Conservation (phyloP, 2,113 vertebrate species). For the Bos indicus region DNA sequence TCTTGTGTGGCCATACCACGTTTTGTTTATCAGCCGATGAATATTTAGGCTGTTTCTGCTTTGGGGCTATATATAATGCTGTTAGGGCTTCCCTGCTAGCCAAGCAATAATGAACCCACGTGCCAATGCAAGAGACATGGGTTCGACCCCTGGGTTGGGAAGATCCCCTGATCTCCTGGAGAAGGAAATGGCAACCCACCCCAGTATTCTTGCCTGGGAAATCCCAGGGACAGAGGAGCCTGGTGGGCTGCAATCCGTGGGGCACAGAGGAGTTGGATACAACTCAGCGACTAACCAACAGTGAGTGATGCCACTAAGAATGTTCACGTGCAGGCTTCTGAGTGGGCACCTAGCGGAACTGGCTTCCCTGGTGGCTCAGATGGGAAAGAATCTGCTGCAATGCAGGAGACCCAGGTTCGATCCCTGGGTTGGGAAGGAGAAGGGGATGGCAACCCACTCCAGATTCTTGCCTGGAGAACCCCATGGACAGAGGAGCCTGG, state of each 20-base stretch:
- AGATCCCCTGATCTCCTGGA: not conserved
- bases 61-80: not conserved
- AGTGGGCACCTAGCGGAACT: not conserved
- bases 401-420: not conserved
- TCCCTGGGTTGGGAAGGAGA: not conserved
- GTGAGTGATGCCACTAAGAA: not conserved
- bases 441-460: not conserved
- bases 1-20: not conserved
- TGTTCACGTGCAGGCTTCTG: not conserved
- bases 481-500: not conserved
- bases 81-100: not conserved
- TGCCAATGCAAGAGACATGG: not conserved
- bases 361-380: not conserved
- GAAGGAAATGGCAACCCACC: not conserved
- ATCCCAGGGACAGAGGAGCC: not conserved
- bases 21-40: not conserved
- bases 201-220: not conserved
- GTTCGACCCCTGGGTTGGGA: not conserved
- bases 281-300: fast-evolving
- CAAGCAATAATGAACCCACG: not conserved
- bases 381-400: not conserved
- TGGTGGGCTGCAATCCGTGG: fast-evolving
- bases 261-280: not conserved
- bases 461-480: not conserved
- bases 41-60: not conserved